Base-by-base conservation (phyloP, 1,140 invertebrate species). In the Adelges cooleyi region DNA sequence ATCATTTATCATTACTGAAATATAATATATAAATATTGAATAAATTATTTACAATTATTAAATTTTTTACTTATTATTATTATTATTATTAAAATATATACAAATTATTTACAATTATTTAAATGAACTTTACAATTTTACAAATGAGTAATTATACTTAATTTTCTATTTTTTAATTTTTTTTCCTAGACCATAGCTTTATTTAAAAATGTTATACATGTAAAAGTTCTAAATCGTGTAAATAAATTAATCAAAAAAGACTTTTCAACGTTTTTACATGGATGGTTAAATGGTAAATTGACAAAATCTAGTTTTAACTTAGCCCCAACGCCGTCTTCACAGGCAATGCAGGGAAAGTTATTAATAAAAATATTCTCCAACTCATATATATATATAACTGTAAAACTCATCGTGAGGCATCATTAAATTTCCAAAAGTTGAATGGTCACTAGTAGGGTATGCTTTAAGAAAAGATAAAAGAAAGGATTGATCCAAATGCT, bases 291-390 rank as follows among this genome's bases (percentile, higher is more conserved):
- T 4, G 40, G 40, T 42, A 11, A 8, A 42, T 42, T 42, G 15
- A 8, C 8, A 42, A 42, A 42, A 42, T 42, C 5, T 8, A 11
- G 5, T 42, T 33, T 33, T 33, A 42, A 42, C 15, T 42, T 15
- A 15, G 20, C 11, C 23, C 46, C 20, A 49, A 49, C 46, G 13
- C 46, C 46, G 20, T 49, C 46, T 49, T 22, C 46, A 49, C 3
- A 22, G 20, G 46, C 20, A 49, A 49, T 20, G 17, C 1, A 9
- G 20, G 10, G 20, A 49, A 49, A 49, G 20, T 49, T 49, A 49
- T 49, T 23, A 49, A 23, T 49, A 49, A 49, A 49, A 49, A 49
- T 49, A 49, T 23, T 49, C 20, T 49, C 46, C 10, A 49, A 49
- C 10, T 49, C 40, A 11, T 42, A 8, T 8, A 42, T 42, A 8